Conservation (phyloP, 2,888 invertebrate species). For the Trichacis sp. region DNA sequence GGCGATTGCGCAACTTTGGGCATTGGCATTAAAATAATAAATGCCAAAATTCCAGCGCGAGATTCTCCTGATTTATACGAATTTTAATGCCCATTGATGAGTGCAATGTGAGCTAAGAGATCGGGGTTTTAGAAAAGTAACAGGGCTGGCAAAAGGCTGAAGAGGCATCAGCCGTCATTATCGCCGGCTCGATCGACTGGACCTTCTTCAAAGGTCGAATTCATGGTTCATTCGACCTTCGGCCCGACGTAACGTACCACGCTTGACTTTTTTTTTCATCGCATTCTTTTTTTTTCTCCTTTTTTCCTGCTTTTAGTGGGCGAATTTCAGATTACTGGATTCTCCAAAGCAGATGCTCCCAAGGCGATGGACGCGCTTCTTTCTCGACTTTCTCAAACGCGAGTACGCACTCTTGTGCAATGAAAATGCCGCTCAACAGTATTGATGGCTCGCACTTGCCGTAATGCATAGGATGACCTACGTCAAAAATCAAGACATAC, state of each 20-base stretch:
- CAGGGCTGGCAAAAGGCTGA: background rate
- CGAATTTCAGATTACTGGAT: conserved; percentile 6
- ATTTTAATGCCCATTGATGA: background rate
- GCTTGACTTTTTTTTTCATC: background rate
- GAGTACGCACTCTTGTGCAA: conserved; percentile 10
- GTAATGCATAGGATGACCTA: too few relatives aligned
- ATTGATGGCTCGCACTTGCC: conserved; percentile 16
- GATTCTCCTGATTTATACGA: background rate
- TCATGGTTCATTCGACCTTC: conserved; percentile 44
- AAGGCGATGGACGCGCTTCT: background rate
- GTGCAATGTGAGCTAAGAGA: background rate
- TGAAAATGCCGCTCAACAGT: conserved; percentile 9
- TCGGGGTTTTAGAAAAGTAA: conserved; percentile 4
- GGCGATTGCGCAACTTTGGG: background rate
- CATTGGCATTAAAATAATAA: background rate
- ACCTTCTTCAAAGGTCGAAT: conserved; percentile 45
- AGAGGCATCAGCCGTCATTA: conserved; percentile 6
- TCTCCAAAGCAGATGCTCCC: background rate
- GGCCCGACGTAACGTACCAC: conserved; percentile 16
- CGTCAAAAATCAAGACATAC: too few relatives aligned
- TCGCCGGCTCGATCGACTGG: conserved; percentile 14
- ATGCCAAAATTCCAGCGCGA: background rate
- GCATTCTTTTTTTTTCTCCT: conserved; percentile 4
- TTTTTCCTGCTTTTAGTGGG: conserved; percentile 9
- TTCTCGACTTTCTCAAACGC: background rate